phyloP scores from a whole-genome alignment of 2,113 vertebrate species.

The Andinoacara biseriatus region DNA sequence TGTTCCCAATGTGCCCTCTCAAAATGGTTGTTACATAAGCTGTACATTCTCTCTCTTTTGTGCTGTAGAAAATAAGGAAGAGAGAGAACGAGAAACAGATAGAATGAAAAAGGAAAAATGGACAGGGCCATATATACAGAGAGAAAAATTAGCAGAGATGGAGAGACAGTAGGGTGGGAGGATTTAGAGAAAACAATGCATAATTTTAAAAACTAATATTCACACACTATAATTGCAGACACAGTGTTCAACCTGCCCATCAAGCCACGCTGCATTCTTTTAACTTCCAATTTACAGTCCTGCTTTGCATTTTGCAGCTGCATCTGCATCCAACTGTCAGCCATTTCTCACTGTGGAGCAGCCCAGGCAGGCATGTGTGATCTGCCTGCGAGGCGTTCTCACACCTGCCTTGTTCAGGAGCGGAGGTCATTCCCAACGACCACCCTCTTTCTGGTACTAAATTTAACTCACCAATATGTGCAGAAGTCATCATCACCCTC shows the following conservation, averaged over 20 bases:
- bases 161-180: background rate
- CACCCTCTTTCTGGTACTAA: constrained; percentile 48
- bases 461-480: constrained; percentile 59
- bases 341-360: constrained; percentile 47
- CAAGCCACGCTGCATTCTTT: background rate
- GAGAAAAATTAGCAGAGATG: background rate
- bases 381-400: constrained; percentile 70
- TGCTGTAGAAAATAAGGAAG: background rate
- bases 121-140: background rate
- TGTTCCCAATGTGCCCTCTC: constrained; percentile 50
- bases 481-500: constrained; percentile 49
- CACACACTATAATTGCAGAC: background rate
- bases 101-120: background rate
- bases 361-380: constrained; percentile 45
- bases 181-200: constrained; percentile 16
- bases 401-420: constrained; percentile 64
- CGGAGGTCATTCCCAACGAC: constrained; percentile 53
- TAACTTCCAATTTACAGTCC: background rate
- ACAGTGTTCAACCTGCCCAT: background rate
- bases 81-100: background rate
- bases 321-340: constrained; percentile 42
- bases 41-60: constrained; percentile 33
- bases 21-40: constrained; percentile 52
- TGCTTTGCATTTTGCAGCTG: constrained; percentile 15
- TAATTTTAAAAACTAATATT: constrained; percentile 11